Evolutionary conservation across 2,797 vertebrate species (phyloP), one percentile per base, ranked within the genome.

Genomic region (Pogoniulus pusillus): DNA sequence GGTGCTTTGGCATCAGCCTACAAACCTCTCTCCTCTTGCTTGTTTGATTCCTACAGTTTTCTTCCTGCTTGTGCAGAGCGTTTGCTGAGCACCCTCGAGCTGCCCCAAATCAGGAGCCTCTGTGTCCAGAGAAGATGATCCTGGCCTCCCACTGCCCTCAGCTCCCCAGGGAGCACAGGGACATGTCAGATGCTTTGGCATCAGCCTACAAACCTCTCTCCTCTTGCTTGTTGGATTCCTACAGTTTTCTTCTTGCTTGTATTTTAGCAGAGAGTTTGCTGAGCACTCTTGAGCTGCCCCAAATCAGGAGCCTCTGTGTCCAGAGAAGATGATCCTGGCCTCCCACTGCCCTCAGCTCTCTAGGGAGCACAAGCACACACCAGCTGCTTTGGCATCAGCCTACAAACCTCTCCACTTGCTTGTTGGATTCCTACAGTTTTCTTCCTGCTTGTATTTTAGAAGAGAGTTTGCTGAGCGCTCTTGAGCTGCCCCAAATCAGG

Each of bases 311-410:
- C 12, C 20, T 57, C 6, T 22, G 18, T 8, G 1, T 63, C n/a
- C 9, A 23, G 1, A 3, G 1, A 58, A 41, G 69, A 27, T 6
- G n/a, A n/a, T 35, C 59, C 29, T 2, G 1, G 49, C 45, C 32
- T 57, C 65, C 47, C 0, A 0, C 58, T 0, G 1, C 27, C 20
- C 62, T 34, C 16, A 2, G 65, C 68, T 71, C 0, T 0, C 62
- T 68, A 70, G 15, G 16, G 20, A 75, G 62, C 45, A 71, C 0
- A 0, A 19, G 45, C 27, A 3, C 20, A 15, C 71, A 41, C 4
- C 0, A 0, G 14, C 15, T 37, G 26, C 29, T 62, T 69, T 16
- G 26, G 16, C 32, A 29, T 11, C 35, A 2, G 12, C 45, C 70
- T 24, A 9, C 20, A 45, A 35, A 70, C 53, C 34, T 34, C 57